Conservation (phyloP, 2,113 vertebrate species). For the Cheilinus undulatus region DNA sequence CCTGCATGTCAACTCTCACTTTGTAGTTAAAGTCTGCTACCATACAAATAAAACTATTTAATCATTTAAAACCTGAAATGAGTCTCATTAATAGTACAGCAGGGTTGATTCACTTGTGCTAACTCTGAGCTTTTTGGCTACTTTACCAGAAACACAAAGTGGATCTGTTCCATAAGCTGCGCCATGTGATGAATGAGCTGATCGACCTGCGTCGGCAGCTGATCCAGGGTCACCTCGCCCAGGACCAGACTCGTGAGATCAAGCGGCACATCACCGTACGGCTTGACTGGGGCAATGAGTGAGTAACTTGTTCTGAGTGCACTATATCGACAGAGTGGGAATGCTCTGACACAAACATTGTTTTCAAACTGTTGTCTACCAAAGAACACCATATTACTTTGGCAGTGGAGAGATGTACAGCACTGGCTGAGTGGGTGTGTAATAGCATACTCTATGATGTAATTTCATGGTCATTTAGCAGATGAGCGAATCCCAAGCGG, state of each 20-base stretch:
- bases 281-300: conserved; percentile 98
- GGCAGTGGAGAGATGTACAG: conserved; percentile 38
- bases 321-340: conserved; percentile 2
- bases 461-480: conserved; percentile 76
- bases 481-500: conserved; percentile 67
- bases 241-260: conserved; percentile 96
- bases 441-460: conserved; percentile 62
- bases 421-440: conserved; percentile 54
- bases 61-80: neutral
- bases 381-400: conserved; percentile 35
- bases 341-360: conserved; percentile 19
- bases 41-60: neutral
- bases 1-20: no score
- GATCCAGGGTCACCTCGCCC: conserved; percentile 94
- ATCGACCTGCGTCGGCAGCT: conserved; percentile 96
- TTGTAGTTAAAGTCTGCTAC: no score
- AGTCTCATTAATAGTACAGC: neutral
- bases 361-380: conserved; percentile 37
- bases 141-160: conserved; percentile 92
- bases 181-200: conserved; percentile 98
- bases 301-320: conserved; percentile 76
- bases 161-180: conserved; percentile 97
- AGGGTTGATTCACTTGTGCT: neutral
- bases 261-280: conserved; percentile 96
- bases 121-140: conserved; percentile 4